Percentiles rank a stretch among this genome's conserved stretches.
phyloP scores from a whole-genome alignment of 2,888 invertebrate genomes.

The Stenolophus ochropezus region DNA sequence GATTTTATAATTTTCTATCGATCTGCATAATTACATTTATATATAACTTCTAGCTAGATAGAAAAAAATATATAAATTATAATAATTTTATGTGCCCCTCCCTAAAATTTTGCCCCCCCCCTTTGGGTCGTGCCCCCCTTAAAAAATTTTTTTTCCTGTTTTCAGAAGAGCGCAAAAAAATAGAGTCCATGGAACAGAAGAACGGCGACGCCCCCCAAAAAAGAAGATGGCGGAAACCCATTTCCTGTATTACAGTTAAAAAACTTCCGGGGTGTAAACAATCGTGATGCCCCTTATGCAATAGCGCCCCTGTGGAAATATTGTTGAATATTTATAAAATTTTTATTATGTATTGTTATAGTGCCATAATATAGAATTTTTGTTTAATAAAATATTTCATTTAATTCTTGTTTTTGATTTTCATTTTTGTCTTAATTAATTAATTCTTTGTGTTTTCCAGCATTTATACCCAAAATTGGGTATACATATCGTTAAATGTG shows the following conservation, averaged over 20 bases:
- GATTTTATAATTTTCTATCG: too few species aligned
- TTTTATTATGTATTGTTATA: slow-evolving; percentile 51
- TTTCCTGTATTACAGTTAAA: slow-evolving; percentile 77
- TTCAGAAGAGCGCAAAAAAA: slow-evolving; percentile 71
- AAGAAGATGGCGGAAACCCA: slow-evolving; percentile 76
- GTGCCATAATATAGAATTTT: slow-evolving; percentile 24
- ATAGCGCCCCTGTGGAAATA: neutral
- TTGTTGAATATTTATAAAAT: slow-evolving; percentile 49
- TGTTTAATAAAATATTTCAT: neutral
- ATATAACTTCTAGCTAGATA: too few species aligned
- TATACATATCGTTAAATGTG: too few species aligned
- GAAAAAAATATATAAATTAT: too few species aligned
- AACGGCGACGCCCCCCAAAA: slow-evolving; percentile 71
- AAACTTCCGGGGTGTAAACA: slow-evolving; percentile 79
- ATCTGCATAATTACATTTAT: too few species aligned
- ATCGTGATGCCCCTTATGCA: slow-evolving; percentile 76
- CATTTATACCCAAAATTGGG: too few species aligned
- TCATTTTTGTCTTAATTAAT: too few species aligned
- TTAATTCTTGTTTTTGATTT: neutral
- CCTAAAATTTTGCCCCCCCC: too few species aligned
- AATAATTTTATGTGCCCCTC: too few species aligned
- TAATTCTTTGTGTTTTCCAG: too few species aligned
- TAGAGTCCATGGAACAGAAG: slow-evolving; percentile 66
- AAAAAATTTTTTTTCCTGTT: neutral
- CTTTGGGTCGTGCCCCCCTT: too few species aligned